Evolutionary conservation across 2,888 invertebrate genomes (phyloP), one percentile per base, ranked within the genome.

Genomic region (Peribatodes rhomboidaria): DNA sequence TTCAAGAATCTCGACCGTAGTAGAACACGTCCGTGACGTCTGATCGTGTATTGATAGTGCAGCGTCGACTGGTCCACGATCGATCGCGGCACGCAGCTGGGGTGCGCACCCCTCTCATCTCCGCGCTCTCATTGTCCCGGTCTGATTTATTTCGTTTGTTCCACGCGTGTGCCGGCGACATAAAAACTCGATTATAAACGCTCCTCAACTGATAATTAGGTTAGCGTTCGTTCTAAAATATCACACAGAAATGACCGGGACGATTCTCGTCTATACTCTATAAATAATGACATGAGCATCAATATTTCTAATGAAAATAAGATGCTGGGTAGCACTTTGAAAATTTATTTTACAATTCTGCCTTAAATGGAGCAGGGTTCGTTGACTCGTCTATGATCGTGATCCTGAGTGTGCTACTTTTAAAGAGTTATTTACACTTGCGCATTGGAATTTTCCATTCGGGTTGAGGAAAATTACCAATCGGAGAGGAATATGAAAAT

Each of bases 71-170:
- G 92, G 90, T 88, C 89, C 89, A 89, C 87, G 81, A 92, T 92
- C 92, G 92, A 92, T 92, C 86, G 90, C 76, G 73, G 75, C 74
- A 90, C 92, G 92, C 92, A 92, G 91, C 89, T 92, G 90, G 92
- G 92, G 92, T 82, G 92, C 91, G 90, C 92, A 91, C 92, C 92
- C 92, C 91, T 90, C 90, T 86, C 83, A 88, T 90, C 90, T 89
- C 89, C 77, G 78, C 74, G 77, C 64, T 77, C 77, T 78, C 86
- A 88, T 91, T 90, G 91, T 89, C 88, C 88, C 78, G 83, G 80
- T 84, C 84, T 86, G 90, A 92, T 91, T 90, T 87, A 86, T 85
- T 78, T 59, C 44, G 55, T 37, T 63, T 46, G 62, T 49, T 70
- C 76, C 73, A 79, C 80, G 81, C 82, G 82, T 79, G 85, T 82